These are phyloP conservation scores for Alca torda DNA, from an alignment of 2,797 vertebrate genomes.

Conservation along the genomic window DNA sequence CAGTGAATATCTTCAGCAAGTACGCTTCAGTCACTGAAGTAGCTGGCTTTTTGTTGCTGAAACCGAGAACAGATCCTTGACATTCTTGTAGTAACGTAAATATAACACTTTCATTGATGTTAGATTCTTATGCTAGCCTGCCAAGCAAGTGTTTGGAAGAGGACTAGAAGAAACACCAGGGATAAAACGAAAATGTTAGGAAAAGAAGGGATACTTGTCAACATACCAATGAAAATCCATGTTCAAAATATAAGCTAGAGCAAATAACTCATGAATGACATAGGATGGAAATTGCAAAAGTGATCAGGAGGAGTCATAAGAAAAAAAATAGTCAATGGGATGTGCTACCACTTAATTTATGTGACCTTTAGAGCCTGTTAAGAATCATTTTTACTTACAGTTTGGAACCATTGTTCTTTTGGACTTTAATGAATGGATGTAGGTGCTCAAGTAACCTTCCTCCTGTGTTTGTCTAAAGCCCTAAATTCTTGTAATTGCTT, in stretches of 20 bases:
- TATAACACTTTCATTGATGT: not conserved
- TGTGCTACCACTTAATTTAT: not conserved
- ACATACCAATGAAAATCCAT: not conserved
- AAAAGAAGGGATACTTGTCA: not conserved
- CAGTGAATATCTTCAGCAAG: not conserved
- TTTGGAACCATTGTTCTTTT: not conserved
- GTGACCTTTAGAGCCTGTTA: not conserved
- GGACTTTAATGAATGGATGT: not conserved
- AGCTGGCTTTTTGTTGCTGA: not conserved
- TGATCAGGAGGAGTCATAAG: not conserved
- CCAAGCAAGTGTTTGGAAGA: not conserved
- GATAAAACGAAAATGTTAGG: not conserved
- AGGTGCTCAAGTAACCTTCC: not conserved
- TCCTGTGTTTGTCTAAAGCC: not conserved
- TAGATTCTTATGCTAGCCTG: not conserved
- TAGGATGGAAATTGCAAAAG: not conserved
- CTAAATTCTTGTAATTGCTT: not conserved
- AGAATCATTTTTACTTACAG: not conserved
- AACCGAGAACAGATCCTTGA: not conserved
- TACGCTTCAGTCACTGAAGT: not conserved
- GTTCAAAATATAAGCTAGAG: not conserved
- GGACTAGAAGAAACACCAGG: not conserved
- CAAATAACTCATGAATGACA: not conserved
- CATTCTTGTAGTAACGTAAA: not conserved
- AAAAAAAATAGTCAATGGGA: not conserved